Base-by-base conservation (phyloP, 2,888 invertebrate species). In the Diloba caeruleocephala region DNA sequence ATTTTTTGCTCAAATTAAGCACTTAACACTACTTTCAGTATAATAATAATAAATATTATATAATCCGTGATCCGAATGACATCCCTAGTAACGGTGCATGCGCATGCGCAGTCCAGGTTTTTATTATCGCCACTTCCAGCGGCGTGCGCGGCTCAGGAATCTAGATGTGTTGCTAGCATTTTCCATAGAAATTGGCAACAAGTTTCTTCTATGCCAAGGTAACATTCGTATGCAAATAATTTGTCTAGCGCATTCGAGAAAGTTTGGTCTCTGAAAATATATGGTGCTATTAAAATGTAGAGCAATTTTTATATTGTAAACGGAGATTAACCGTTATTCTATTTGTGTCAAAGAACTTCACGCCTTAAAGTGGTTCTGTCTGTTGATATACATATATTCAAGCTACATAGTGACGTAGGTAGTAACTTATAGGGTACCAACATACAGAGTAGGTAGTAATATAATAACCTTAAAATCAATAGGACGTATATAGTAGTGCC, bases 91-190 rank as follows among this genome's bases (percentile, higher is more conserved):
- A 71, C 62, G 65, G 65, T 64, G 49, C 28, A 41, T 36, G 53
- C 42, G 52, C 58, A 53, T 42, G 53, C 57, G 71, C 71, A 63
- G 50, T 26, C 33, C 13, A 45, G 48, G 57, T 74, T 72, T 71
- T 70, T 73, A 46, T 65, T 64, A 60, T 58, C 57, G 28, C 44
- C 45, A 50, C 68, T 56, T 60, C 48, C 44, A 58, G 58, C 61
- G 55, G 71, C 55, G 62, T 65, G 65, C 59, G 43, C 60, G 15
- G 28, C 56, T 33, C 5, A 25, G 45, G 68, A 60, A 70, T 71
- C 56, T 60, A 55, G 54, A 51, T 29, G 34, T 55, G 42, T 55
- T 60, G 51, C 60, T 63, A 44, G 66, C 57, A 55, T 60, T 55
- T 54, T 65, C 59, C 55, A 59, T 52, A 51, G 52, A 61, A 68